phyloP scores from a whole-genome alignment of 2,888 invertebrate genomes.

The Stramonita haemastoma region DNA sequence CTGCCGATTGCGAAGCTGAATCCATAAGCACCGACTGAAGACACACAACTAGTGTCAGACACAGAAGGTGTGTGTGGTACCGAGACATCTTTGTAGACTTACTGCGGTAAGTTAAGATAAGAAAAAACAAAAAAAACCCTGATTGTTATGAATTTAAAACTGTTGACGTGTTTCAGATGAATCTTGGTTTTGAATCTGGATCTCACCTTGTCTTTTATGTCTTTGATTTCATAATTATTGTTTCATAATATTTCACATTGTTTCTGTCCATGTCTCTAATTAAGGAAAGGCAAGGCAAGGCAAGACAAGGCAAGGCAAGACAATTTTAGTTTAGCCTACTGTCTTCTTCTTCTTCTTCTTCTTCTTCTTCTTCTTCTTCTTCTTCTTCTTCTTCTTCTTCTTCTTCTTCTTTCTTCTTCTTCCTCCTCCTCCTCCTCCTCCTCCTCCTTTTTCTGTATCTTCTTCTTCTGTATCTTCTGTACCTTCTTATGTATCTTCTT shows the following conservation, averaged over 20 bases:
- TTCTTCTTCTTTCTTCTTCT: not conserved
- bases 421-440: not conserved
- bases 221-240: no score
- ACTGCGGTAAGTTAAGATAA: not conserved
- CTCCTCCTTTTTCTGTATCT: not conserved
- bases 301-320: no score
- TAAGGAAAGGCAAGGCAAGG: no score
- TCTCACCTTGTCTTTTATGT: no score
- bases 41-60: no score
- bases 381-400: not conserved
- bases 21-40: not conserved
- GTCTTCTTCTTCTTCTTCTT: not conserved
- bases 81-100: not conserved
- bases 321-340: no score
- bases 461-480: not conserved
- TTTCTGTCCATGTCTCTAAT: no score
- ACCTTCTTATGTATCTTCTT: not conserved
- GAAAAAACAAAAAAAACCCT: not conserved
- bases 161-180: no score
- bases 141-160: no score
- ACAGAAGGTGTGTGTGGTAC: no score
- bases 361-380: not conserved
- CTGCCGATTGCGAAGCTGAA: not conserved
- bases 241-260: no score
- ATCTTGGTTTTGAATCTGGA: no score